Evolutionary conservation across 2,888 invertebrate genomes (phyloP).

Genomic region (Cotesia congregata): DNA sequence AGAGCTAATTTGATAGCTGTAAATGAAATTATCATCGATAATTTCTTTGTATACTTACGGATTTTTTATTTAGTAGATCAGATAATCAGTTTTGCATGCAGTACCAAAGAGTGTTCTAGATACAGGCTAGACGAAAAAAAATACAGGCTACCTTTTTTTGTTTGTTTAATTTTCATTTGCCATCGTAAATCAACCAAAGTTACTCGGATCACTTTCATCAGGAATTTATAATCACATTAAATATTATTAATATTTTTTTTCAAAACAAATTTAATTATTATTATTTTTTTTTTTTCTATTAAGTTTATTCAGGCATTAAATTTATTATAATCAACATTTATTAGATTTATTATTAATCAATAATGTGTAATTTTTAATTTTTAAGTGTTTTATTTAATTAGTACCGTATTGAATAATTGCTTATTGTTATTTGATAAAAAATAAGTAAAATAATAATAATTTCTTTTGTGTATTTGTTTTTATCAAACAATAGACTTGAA

Average conservation of each 20-base stretch:
- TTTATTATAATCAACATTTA: background rate
- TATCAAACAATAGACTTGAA: background rate
- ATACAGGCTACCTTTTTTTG: background rate
- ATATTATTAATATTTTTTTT: background rate
- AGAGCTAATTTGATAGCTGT: conserved; percentile 66
- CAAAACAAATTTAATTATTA: background rate
- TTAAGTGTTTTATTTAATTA: conserved; percentile 1
- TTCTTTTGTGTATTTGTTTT: conserved; percentile 1
- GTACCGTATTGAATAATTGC: background rate
- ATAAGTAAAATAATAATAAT: background rate
- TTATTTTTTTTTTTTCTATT: background rate
- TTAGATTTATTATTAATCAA: background rate
- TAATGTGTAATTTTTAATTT: background rate
- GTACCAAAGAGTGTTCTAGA: conserved; percentile 37
- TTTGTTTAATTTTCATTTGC: conserved; percentile 18
- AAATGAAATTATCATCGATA: conserved; percentile 66
- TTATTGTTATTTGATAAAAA: background rate
- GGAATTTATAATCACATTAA: background rate
- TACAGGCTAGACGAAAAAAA: conserved; percentile 7
- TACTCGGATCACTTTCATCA: background rate
- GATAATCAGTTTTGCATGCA: background rate
- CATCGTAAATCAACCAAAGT: background rate
- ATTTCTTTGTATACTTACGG: conserved; percentile 54
- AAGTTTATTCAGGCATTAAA: background rate
- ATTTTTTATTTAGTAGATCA: conserved; percentile 34